phyloP scores from a whole-genome alignment of 2,888 invertebrate species.

The Bugulina stolonifera region DNA sequence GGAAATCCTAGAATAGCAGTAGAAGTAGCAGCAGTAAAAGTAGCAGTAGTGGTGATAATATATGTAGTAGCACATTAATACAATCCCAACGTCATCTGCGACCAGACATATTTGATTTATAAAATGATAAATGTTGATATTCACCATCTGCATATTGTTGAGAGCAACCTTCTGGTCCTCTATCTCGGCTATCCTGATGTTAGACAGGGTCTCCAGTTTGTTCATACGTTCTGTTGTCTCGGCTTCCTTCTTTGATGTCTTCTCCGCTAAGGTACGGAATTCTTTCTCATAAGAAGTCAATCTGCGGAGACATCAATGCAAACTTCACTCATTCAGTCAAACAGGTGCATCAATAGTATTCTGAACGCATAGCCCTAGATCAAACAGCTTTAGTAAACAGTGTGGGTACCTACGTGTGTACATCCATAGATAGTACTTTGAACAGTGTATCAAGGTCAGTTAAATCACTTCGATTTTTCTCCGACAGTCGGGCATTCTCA shows the following conservation, averaged over 20 bases:
- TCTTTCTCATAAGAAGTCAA: not conserved
- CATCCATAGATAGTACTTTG: not conserved
- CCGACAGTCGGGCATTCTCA: not conserved
- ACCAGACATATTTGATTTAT: too few relatives aligned
- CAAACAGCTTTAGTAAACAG: too few relatives aligned
- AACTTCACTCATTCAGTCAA: too few relatives aligned
- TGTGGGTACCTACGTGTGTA: slow-evolving; percentile 1
- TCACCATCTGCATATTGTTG: slow-evolving; percentile 1
- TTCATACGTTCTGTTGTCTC: not conserved
- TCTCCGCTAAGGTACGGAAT: not conserved
- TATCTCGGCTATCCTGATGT: not conserved
- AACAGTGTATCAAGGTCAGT: not conserved
- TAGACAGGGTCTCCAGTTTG: not conserved
- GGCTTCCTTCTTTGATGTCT: not conserved
- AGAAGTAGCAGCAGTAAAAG: too few relatives aligned
- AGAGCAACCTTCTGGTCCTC: not conserved
- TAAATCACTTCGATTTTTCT: not conserved
- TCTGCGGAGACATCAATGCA: too few relatives aligned
- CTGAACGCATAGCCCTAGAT: too few relatives aligned
- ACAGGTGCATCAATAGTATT: too few relatives aligned
- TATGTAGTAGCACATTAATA: too few relatives aligned
- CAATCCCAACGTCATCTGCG: too few relatives aligned
- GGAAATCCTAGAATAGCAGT: too few relatives aligned
- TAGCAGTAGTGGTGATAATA: too few relatives aligned
- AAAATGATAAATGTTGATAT: too few relatives aligned